Conservation (phyloP, 1,140 invertebrate genomes). For the Hormaphis cornu region DNA sequence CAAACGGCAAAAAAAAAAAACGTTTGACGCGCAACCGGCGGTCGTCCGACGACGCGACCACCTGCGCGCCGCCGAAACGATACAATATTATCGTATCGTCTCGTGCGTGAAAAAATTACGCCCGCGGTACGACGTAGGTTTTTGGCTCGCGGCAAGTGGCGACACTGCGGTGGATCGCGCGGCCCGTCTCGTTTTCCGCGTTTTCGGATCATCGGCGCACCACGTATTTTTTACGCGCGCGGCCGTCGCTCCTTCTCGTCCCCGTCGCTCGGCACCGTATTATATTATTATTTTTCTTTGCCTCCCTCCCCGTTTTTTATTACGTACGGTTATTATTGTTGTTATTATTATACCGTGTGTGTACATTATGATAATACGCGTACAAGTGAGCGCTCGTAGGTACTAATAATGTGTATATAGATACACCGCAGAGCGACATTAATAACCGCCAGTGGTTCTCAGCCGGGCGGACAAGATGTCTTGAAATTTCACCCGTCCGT, state of each 20-base stretch:
- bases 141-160: slow-evolving; percentile 10
- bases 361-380: not conserved
- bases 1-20: too few species aligned
- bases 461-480: not conserved
- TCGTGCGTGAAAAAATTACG: not conserved
- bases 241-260: not conserved
- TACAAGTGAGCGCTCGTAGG: not conserved
- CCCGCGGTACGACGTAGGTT: not conserved
- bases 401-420: not conserved
- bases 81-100: not conserved
- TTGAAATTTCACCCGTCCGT: too few species aligned
- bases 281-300: not conserved
- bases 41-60: slow-evolving; percentile 11
- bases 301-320: not conserved
- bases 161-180: slow-evolving; percentile 2
- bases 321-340: slow-evolving; percentile 18
- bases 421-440: too few species aligned
- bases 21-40: not conserved
- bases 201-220: slow-evolving; percentile 18
- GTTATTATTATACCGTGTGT: not conserved
- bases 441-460: slow-evolving; percentile 17
- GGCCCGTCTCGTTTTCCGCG: not conserved
- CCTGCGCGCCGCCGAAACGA: not conserved
- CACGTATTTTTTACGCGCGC: not conserved
- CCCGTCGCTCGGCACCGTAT: not conserved